Evolutionary conservation across 2,888 invertebrate species (phyloP), one percentile per base, ranked within the genome.

Genomic region (Himalopsyche japonica): DNA sequence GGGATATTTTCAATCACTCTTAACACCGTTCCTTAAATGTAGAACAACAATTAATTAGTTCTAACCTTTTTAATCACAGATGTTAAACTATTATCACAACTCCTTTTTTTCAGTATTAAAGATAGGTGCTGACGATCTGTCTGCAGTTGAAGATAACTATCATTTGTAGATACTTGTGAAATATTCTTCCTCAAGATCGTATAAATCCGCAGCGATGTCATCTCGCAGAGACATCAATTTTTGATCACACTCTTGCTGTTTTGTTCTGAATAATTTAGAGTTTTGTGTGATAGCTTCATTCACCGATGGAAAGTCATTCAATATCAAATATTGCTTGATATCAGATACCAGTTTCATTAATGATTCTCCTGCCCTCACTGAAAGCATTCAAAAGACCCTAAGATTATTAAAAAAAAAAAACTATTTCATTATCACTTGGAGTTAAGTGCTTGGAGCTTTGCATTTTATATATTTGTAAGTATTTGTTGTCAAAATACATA

Each of bases 241-340:
- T 88, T 96, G 96, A 91, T 99, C 99, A 90, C 97, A 97, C 89
- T 98, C 98, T 78, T 95, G 95, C 92, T 98, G 98, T 89, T 97
- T 97, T 0, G 96, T 96, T 83, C 97, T 94, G 89, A 97, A 98
- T 15, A 98, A 90, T 89, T 97, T 96, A 0, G 97, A 97, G 89
- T 98, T 98, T 88, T 97, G 96, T n/a, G 97, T 95, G 87, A 99
- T 99, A 0, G 98, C 97, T 89, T 99, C 98, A 90, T 99, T 99
- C 0, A 99, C 98, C 1, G 98, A 98, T 76, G 98, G 98, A 89
- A 99, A 99, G 91, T 99, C 99, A 90, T 99, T 99, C 27, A 99
- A 93, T 88, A 99, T 98, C 76, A 99, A 92, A 90, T 99, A 99
- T 89, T 99, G 99, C 89, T 99, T 99, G 86, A 99, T 97, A 90